These are phyloP conservation scores for Daubentonia madagascariensis DNA, from an alignment of 2,113 vertebrate genomes.

Conservation along the genomic window DNA sequence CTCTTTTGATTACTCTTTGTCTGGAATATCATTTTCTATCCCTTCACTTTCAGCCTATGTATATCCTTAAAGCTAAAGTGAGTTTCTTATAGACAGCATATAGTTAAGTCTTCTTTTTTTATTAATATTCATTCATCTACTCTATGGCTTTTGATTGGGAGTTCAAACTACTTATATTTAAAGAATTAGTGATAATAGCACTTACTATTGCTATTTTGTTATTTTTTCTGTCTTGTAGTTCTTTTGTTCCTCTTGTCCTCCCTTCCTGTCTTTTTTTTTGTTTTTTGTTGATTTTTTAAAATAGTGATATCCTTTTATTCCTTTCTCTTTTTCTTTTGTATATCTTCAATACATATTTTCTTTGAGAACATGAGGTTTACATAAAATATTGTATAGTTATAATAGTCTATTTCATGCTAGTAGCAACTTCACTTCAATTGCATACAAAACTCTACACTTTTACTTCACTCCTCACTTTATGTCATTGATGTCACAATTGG, in stretches of 20 bases:
- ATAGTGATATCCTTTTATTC: background rate
- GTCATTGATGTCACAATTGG: background rate
- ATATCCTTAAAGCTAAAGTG: background rate
- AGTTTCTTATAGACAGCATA: no score
- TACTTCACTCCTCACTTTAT: background rate
- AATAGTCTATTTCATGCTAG: background rate
- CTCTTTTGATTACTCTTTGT: background rate
- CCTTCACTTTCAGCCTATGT: background rate
- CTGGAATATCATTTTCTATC: background rate
- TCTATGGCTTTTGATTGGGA: background rate
- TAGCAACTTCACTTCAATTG: background rate
- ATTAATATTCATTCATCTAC: background rate
- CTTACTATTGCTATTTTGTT: background rate
- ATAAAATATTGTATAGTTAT: background rate
- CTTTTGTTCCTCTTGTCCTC: background rate
- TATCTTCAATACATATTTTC: background rate
- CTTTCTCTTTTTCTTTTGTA: background rate
- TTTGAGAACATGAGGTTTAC: background rate
- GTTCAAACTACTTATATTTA: background rate
- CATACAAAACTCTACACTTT: background rate
- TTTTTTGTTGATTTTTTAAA: background rate
- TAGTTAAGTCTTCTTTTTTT: background rate
- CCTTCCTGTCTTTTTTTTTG: background rate
- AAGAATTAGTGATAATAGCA: background rate
- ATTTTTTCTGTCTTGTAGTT: background rate